A percentile compares a stretch with the other conserved stretches of the same genome.
These are phyloP conservation scores for Meteorus cinctellus DNA, from an alignment of 2,888 invertebrate species.

Conservation along the genomic window DNA sequence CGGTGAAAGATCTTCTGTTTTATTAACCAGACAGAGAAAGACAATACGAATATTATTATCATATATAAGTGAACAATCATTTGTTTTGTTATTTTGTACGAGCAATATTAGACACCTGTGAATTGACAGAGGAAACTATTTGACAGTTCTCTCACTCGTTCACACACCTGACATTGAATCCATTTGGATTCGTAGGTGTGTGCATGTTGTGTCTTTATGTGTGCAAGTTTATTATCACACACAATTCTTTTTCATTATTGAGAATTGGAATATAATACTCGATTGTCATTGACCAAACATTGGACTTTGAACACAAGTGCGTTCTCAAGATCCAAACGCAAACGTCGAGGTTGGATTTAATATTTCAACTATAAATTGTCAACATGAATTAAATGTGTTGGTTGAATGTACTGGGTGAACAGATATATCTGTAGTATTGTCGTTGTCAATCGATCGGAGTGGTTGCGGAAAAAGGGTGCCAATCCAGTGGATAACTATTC, in stretches of 20 bases:
- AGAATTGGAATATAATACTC: background rate
- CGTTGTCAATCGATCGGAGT: background rate
- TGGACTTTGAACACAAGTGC: conserved; percentile 1
- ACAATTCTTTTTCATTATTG: background rate
- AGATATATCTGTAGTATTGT: background rate
- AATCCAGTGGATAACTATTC: background rate
- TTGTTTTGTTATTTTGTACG: conserved; percentile 6
- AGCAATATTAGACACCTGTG: conserved; percentile 31
- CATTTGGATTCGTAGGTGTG: conserved; percentile 8
- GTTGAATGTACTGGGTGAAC: background rate
- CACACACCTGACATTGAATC: conserved; percentile 9
- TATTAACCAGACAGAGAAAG: background rate
- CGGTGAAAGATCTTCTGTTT: background rate
- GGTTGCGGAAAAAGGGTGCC: background rate
- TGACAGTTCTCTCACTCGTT: conserved; percentile 9
- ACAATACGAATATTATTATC: background rate
- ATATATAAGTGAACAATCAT: conserved; percentile 1
- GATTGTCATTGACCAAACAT: background rate
- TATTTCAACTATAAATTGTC: background rate
- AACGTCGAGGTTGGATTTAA: conserved; percentile 2
- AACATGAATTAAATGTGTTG: background rate
- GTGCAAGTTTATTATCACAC: background rate
- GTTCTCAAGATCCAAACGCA: background rate
- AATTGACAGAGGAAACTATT: conserved; percentile 9
- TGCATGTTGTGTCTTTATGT: background rate